Evolutionary conservation across 2,797 vertebrate genomes (phyloP).

Genomic region (Botia kubotai): DNA sequence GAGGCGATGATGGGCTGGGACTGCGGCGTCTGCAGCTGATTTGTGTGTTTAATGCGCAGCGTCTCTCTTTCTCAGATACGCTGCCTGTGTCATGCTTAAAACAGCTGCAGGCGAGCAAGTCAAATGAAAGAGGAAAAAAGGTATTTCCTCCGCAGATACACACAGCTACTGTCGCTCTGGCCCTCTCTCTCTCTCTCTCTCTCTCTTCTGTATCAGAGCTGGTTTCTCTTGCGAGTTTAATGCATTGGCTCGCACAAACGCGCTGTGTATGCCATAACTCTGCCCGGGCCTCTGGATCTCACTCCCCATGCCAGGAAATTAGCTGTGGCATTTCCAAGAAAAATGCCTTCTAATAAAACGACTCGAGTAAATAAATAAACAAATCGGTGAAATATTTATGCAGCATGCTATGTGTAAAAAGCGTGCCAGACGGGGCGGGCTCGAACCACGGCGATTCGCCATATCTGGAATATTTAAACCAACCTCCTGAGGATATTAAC

Average conservation of each 20-base stretch:
- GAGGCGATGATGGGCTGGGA: slow-evolving; percentile 28
- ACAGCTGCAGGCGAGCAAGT: slow-evolving; percentile 64
- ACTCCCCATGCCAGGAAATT: slow-evolving; percentile 72
- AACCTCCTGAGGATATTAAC: slow-evolving; percentile 44
- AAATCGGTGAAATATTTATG: slow-evolving; percentile 77
- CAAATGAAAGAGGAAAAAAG: slow-evolving; percentile 66
- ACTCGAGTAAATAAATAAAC: slow-evolving; percentile 71
- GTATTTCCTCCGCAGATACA: slow-evolving; percentile 60
- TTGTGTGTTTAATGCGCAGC: slow-evolving; percentile 62
- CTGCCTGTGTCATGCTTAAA: slow-evolving; percentile 56
- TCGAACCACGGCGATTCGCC: slow-evolving; percentile 26
- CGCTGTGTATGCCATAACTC: slow-evolving; percentile 60
- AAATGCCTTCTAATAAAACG: slow-evolving; percentile 76
- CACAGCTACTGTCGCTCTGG: slow-evolving; percentile 49
- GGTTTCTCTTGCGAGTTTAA: slow-evolving; percentile 53
- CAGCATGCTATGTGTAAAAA: slow-evolving; percentile 58
- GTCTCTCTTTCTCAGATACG: slow-evolving; percentile 60
- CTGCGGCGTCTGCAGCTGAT: slow-evolving; percentile 51
- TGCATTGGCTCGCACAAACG: slow-evolving; percentile 64
- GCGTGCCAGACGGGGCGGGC: slow-evolving; percentile 21
- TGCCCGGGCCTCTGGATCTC: slow-evolving; percentile 61
- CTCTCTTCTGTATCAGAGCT: slow-evolving; percentile 8
- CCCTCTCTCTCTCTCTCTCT: slow-evolving; percentile 32
- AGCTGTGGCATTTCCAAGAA: slow-evolving; percentile 76
- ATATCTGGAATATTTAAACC: slow-evolving; percentile 52